Evolutionary conservation across 2,113 vertebrate genomes (phyloP), one percentile per base, ranked within the genome.

Genomic region (Tachysurus vachellii): DNA sequence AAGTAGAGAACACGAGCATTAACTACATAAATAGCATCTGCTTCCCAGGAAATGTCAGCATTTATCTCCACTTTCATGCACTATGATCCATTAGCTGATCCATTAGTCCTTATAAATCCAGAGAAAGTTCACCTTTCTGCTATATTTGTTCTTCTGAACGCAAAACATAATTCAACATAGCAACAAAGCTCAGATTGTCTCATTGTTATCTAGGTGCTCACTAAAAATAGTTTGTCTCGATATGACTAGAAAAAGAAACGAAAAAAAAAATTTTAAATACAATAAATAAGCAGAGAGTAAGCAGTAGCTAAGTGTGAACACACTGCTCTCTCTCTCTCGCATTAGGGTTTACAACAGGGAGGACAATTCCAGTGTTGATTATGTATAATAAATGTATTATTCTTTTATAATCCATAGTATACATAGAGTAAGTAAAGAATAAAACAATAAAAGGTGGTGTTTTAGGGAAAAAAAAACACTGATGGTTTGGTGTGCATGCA

Each of bases 131-230:
- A 70, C 77, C 75, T 76, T 56, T 26, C 70, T 68, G 14, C 19
- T 61, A 80, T 50, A 56, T 89, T 88, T 75, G n/a, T 76, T 61
- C 75, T 54, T 85, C 83, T 89, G 80, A 87, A 86, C 76, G 85
- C 56, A 44, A 64, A 59, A 89, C 31, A 86, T 56, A 64, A 3
- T 23, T 8, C 23, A 75, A 2, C 85, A 83, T 70, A 88, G 81
- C 70, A 71, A 62, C 86, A 88, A 84, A 76, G 21, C 23, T n/a
- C 73, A 73, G 31, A 36, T 21, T 47, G 71, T 71, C 68, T 71
- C 31, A 9, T 31, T 71, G 70, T 44, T 71, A 71, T 71, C 17
- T 44, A 71, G 36, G 70, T 71, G 70, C 11, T 71, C 66, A 68
- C 66, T 68, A 71, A 71, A 71, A 21, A 71, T 42, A 71, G 36